These are phyloP conservation scores for Hozukius guyotensis DNA, from an alignment of 2,797 vertebrate species.

Conservation along the genomic window DNA sequence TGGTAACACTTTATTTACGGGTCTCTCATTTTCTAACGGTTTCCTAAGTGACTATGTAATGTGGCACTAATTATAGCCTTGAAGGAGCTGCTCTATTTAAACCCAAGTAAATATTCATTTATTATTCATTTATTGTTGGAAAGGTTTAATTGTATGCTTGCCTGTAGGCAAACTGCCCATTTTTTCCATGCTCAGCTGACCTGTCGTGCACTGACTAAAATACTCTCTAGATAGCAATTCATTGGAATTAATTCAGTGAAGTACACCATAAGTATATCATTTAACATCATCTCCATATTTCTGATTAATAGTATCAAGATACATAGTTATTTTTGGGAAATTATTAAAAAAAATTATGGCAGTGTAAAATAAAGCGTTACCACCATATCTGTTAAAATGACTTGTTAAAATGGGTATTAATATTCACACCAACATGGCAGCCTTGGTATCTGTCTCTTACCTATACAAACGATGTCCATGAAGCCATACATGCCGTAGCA, in stretches of 20 bases:
- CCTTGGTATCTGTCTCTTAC: conserved; percentile 67
- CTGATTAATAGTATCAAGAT: background rate
- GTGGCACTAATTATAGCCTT: background rate
- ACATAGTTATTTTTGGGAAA: background rate
- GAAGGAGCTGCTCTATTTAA: background rate
- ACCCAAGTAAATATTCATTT: background rate
- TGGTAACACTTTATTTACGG: background rate
- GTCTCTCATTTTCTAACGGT: background rate
- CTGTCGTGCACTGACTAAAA: background rate
- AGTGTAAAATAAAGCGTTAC: background rate
- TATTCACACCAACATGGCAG: background rate
- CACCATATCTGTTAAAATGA: background rate
- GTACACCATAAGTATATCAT: background rate
- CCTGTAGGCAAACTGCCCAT: background rate
- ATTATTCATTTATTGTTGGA: background rate
- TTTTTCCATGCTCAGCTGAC: background rate
- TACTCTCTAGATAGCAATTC: background rate
- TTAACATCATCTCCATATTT: background rate
- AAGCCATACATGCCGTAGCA: conserved; percentile 95
- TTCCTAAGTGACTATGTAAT: background rate
- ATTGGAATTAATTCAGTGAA: background rate
- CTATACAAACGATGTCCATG: conserved; percentile 92
- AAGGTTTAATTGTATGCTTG: background rate
- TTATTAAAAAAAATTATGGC: background rate
- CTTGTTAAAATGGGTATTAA: background rate